These are phyloP conservation scores for Ips nitidus DNA, from an alignment of 1,140 invertebrate genomes.

Conservation along the genomic window DNA sequence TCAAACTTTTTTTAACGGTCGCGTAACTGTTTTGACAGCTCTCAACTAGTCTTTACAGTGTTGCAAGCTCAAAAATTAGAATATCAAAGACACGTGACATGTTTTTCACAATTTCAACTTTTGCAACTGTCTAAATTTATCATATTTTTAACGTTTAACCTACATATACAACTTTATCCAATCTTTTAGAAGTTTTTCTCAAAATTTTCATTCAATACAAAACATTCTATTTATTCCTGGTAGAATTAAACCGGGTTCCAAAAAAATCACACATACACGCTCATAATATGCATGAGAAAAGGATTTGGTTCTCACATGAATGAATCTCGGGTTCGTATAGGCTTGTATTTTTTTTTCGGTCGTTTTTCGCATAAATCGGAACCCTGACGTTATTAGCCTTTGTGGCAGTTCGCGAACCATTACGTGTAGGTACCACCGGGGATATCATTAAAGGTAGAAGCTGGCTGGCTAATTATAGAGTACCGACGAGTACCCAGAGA, in stretches of 20 bases:
- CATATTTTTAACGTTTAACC: too few species aligned
- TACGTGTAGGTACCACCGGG: slow-evolving; percentile 28
- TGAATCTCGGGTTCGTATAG: slow-evolving; percentile 7
- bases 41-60: too few species aligned
- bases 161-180: too few species aligned
- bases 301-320: slow-evolving; percentile 29
- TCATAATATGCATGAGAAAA: slow-evolving; percentile 6
- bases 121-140: too few species aligned
- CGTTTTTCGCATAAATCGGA: slow-evolving; percentile 14
- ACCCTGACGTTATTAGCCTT: slow-evolving; percentile 33
- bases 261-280: slow-evolving; percentile 1
- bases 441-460: slow-evolving; percentile 42
- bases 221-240: neutral
- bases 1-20: too few species aligned
- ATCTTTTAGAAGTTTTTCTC: too few species aligned
- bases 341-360: slow-evolving; percentile 11
- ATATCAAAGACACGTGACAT: too few species aligned
- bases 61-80: too few species aligned
- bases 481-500: slow-evolving; percentile 36
- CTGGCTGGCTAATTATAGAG: slow-evolving; percentile 41
- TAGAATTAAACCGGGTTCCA: neutral
- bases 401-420: slow-evolving; percentile 40
- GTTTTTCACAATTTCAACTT: too few species aligned
- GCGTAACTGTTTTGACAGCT: too few species aligned
- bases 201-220: too few species aligned